Base-by-base conservation (phyloP, 2,888 invertebrate genomes). In the Schizotus pectinicornis region DNA sequence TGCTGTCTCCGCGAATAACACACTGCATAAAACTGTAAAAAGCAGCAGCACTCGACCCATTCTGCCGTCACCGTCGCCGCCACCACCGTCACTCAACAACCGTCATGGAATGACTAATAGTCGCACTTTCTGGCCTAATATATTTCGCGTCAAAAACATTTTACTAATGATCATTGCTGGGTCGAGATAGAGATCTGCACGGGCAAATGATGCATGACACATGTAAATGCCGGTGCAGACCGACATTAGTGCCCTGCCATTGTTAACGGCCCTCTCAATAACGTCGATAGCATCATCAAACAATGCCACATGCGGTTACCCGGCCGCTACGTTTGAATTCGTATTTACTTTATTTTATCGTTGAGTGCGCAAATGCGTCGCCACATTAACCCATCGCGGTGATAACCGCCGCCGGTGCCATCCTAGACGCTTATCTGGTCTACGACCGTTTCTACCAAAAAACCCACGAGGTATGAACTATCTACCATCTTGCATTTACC, bases 241-340 rank as follows among this genome's bases (percentile, higher is more conserved):
- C 66, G 56, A 68, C 72, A 73, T 74, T 71, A 70, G 69, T 72
- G 69, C 60, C 50, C 65, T 64, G 66, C 66, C 69, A 67, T 69
- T 71, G 70, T 69, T 70, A 74, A 74, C 72, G 67, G 67, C 70
- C 72, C 75, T 73, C 74, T 76, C 76, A 74, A 75, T 77, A 77
- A 76, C 69, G 67, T 69, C 74, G 73, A 76, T 75, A 71, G 74
- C 67, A 72, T 72, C 75, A 77, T 77, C 74, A 74, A 77, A 77
- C 76, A 77, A 77, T 74, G 77, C 75, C 77, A 73, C 66, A 62
- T 73, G 75, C 69, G 76, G 76, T 75, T 73, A 63, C 60, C 68
- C 74, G 68, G 67, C 57, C 71, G 65, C 70, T 75, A 72, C 71
- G 69, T 75, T 71, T 69, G 70, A 73, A 74, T 75, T 72, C 67